A percentile compares a stretch with the other conserved stretches of the same genome.
Conservation (phyloP, 2,113 vertebrate species). For the Megatriorchis doriae region DNA sequence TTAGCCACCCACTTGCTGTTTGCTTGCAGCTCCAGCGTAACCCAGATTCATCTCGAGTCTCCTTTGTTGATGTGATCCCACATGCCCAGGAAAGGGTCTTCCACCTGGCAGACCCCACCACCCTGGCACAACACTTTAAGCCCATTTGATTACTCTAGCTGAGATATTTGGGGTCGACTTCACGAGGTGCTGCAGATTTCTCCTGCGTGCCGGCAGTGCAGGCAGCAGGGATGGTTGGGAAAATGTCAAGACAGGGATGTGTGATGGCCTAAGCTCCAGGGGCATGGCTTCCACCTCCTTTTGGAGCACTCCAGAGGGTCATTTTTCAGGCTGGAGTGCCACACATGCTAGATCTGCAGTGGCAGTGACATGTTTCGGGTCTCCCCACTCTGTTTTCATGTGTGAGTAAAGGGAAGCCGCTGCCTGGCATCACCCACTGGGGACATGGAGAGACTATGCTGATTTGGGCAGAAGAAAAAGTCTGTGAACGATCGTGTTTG, state of each 20-base stretch:
- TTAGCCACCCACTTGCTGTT: background rate
- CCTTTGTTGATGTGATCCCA: rapidly evolving
- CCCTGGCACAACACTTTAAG: background rate
- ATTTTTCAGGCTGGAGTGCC: background rate
- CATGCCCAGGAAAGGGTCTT: rapidly evolving
- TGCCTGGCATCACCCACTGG: background rate
- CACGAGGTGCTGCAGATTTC: background rate
- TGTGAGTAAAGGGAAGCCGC: background rate
- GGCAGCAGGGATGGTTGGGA: background rate
- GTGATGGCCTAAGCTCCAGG: background rate
- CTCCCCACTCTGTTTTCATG: background rate
- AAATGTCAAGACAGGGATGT: background rate
- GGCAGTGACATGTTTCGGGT: background rate
- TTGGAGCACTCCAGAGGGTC: background rate
- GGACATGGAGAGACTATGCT: background rate
- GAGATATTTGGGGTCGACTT: background rate
- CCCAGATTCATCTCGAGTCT: background rate
- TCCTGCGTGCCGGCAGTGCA: rapidly evolving
- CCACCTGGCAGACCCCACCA: background rate
- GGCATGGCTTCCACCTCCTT: background rate
- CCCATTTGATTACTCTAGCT: background rate
- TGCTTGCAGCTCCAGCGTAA: rapidly evolving
- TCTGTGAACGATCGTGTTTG: background rate
- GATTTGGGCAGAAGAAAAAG: background rate
- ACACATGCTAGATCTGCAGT: background rate